Percentiles rank a stretch among this genome's conserved stretches.
Conservation (phyloP, 2,888 invertebrate species). For the Spodoptera picta region DNA sequence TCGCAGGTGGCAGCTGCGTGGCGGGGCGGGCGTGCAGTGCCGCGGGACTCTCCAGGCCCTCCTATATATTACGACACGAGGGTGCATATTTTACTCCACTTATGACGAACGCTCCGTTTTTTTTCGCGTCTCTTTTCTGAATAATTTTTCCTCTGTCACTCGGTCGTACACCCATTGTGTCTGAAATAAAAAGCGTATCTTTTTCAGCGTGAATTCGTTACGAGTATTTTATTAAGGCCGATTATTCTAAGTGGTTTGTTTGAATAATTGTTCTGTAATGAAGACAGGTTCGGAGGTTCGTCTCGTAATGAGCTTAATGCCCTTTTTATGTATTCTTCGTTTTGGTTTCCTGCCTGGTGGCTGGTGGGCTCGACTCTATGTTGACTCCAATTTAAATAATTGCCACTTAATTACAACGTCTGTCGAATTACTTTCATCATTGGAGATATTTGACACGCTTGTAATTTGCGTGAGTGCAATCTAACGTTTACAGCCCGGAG, state of each 20-base stretch:
- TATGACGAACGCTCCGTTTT: constrained; percentile 57
- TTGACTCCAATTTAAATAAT: constrained; percentile 6
- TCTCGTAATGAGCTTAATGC: constrained; percentile 35
- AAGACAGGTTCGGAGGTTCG: constrained; percentile 37
- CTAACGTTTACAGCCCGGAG: constrained; percentile 5
- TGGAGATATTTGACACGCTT: background rate
- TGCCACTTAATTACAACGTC: background rate
- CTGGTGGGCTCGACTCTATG: background rate
- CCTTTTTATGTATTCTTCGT: constrained; percentile 24
- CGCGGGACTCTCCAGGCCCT: constrained; percentile 42
- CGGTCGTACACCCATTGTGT: constrained; percentile 48
- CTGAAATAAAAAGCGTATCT: constrained; percentile 53
- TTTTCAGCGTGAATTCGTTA: constrained; percentile 55
- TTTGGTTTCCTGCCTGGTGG: constrained; percentile 6
- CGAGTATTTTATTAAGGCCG: constrained; percentile 50
- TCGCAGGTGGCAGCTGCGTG: constrained; percentile 8
- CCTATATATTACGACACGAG: constrained; percentile 59
- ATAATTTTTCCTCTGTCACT: constrained; percentile 59
- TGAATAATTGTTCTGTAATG: constrained; percentile 55
- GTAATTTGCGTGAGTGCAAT: constrained; percentile 17
- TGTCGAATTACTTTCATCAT: constrained; percentile 9
- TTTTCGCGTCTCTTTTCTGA: constrained; percentile 45
- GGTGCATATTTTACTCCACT: constrained; percentile 64
- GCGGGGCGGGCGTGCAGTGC: constrained; percentile 3
- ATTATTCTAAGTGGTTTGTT: constrained; percentile 54